These are phyloP conservation scores for Anoura caudifer DNA, from an alignment of 2,113 vertebrate genomes.

Conservation along the genomic window DNA sequence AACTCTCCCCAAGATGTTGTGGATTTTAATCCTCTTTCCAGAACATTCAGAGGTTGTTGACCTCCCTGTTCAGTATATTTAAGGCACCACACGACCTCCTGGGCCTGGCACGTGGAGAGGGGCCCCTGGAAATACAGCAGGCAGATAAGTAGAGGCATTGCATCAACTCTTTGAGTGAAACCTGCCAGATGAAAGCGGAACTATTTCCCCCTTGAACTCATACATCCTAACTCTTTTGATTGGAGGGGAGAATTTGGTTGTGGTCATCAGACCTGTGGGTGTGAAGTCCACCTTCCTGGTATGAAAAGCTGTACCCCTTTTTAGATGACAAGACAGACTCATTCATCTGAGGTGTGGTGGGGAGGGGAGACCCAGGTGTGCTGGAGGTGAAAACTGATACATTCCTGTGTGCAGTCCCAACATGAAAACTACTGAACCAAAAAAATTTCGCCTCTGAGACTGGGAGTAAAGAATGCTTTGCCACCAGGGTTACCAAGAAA, in stretches of 20 bases:
- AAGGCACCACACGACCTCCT: background rate
- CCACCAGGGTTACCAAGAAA: background rate
- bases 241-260: background rate
- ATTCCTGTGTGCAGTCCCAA: background rate
- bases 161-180: fast-evolving
- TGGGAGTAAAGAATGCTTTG: background rate
- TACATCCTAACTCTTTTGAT: fast-evolving
- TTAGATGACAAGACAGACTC: background rate
- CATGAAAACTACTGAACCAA: background rate
- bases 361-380: background rate
- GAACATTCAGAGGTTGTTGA: background rate
- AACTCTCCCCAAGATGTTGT: background rate
- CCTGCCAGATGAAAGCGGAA: background rate
- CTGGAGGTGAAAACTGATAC: background rate
- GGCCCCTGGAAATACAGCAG: background rate
- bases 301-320: background rate
- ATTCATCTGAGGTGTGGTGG: fast-evolving
- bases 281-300: background rate
- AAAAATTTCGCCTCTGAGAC: background rate
- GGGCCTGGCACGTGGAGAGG: fast-evolving
- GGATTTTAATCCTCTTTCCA: background rate
- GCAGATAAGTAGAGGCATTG: background rate
- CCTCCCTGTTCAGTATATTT: background rate
- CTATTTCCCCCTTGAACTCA: background rate
- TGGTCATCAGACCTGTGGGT: background rate